These are phyloP conservation scores for Nymphalis c-album DNA, from an alignment of 2,888 invertebrate species.

Conservation along the genomic window DNA sequence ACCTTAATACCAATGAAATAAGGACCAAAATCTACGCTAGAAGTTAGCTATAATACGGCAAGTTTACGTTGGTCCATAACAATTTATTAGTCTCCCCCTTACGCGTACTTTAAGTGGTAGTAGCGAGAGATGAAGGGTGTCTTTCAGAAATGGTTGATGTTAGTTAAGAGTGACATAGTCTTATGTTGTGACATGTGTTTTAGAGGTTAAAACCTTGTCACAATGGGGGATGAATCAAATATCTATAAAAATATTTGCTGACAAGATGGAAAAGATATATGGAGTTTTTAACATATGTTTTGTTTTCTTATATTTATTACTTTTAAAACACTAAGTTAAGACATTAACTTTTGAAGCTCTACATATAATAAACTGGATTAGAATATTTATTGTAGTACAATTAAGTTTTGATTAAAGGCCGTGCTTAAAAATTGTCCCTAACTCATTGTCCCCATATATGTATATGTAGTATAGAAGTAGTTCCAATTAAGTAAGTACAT, in stretches of 20 bases:
- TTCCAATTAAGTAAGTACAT: too few relatives aligned
- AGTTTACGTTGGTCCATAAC: conserved; percentile 51
- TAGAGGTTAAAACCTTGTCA: conserved; percentile 53
- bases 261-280: conserved; percentile 15
- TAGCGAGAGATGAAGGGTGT: conserved; percentile 42
- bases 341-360: too few relatives aligned
- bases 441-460: too few relatives aligned
- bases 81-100: conserved; percentile 42
- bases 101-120: conserved; percentile 35
- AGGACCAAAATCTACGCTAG: conserved; percentile 30
- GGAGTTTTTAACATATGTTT: background rate
- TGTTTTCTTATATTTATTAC: background rate
- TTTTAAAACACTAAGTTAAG: too few relatives aligned
- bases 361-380: too few relatives aligned
- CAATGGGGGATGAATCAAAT: conserved; percentile 48
- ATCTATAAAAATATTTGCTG: conserved; percentile 22
- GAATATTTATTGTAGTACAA: too few relatives aligned
- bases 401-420: too few relatives aligned
- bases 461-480: too few relatives aligned
- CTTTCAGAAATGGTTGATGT: conserved; percentile 45
- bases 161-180: conserved; percentile 51
- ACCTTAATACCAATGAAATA: conserved; percentile 40
- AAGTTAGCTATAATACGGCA: conserved; percentile 41
- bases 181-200: conserved; percentile 59
- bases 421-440: too few relatives aligned